Evolutionary conservation across 2,888 invertebrate species (phyloP), one percentile per base, ranked within the genome.

Genomic region (Nesidiocoris tenuis): DNA sequence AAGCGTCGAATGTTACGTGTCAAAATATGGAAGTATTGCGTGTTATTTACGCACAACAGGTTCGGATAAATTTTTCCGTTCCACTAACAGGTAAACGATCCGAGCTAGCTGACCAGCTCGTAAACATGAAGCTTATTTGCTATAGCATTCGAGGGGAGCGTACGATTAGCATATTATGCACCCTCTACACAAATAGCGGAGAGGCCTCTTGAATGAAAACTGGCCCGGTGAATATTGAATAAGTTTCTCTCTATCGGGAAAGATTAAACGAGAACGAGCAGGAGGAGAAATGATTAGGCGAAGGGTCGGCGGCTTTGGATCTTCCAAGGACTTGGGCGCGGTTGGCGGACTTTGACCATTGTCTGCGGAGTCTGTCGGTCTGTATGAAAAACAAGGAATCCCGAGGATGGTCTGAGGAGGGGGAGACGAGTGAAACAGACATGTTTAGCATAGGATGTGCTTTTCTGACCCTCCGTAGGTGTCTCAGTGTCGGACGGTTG

Each of bases 381-480:
- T n/a, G 7, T 59, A n/a, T 21, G 22, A 70, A 70, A 70, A 70
- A 57, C 25, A 24, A 57, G n/a, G 22, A 57, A 1, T n/a, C 19
- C 57, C 17, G 54, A 39, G 39, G n/a, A n/a, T n/a, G n/a, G n/a
- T n/a, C n/a, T n/a, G n/a, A n/a, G n/a, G n/a, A n/a, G n/a, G n/a
- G n/a, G n/a, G 39, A 59, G 61, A n/a, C 24, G 70, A 24, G 23
- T 17, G 61, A 61, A 70, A 59, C 22, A 70, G 70, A 70, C 70
- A 59, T 70, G 70, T 70, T 70, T 70, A 70, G 70, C 70, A 70
- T 70, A 70, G 70, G 23, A 59, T 22, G 55, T 55, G 67, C 67
- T 22, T 55, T 67, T 57, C 57, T n/a, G 22, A 57, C 57, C 59
- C 57, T 22, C 67, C 59, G 59, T 18, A 59, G 59, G 59, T n/a